Conservation (phyloP, 2,888 invertebrate species). For the Tiliacea aurago region DNA sequence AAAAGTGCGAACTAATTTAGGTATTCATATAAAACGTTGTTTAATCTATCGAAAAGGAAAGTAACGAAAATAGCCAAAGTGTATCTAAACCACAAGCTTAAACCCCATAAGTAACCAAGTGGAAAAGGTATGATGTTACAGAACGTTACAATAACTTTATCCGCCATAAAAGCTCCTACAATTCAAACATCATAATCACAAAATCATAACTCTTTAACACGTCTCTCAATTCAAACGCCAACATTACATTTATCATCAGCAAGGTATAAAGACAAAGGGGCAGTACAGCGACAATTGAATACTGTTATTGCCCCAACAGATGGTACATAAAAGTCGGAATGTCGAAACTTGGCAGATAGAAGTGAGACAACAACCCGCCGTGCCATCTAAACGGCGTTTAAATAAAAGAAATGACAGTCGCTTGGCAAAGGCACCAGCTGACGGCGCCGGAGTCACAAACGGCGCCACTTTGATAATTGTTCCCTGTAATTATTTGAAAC, state of each 20-base stretch:
- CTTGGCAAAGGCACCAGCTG: constrained; percentile 78
- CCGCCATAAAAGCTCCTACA: neutral
- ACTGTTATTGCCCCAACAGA: constrained; percentile 72
- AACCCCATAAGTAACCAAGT: neutral
- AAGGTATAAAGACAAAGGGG: constrained; percentile 70
- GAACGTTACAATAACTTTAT: neutral
- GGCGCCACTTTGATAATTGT: constrained; percentile 79
- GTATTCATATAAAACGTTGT: neutral
- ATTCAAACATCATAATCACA: neutral
- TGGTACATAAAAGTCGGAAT: constrained; percentile 83
- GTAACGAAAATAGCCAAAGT: neutral
- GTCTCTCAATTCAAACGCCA: constrained; percentile 26
- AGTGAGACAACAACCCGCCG: constrained; percentile 74
- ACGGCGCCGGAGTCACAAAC: constrained; percentile 73
- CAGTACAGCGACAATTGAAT: constrained; percentile 70
- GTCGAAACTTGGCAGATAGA: constrained; percentile 78
- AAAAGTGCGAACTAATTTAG: neutral
- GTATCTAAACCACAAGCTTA: neutral
- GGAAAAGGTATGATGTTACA: neutral
- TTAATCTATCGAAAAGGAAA: neutral
- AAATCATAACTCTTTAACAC: constrained; percentile 12
- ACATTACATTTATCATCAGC: constrained; percentile 54
- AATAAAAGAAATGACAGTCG: constrained; percentile 77
- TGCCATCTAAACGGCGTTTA: constrained; percentile 67
- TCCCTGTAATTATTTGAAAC: constrained; percentile 79